Evolutionary conservation across 1,140 invertebrate genomes (phyloP).

Genomic region (Copidosoma floridanum): DNA sequence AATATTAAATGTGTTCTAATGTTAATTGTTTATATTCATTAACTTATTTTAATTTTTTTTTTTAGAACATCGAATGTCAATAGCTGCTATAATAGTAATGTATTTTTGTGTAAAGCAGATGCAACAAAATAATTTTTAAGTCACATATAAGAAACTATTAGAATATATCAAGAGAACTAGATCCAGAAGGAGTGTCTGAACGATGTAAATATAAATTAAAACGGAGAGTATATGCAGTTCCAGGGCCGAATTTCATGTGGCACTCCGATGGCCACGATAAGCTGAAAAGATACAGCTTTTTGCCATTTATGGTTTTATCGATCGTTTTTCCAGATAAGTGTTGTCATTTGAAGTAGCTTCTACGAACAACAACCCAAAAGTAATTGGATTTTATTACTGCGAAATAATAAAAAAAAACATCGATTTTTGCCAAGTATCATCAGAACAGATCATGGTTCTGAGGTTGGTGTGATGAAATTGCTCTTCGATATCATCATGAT

Average conservation of each 20-base stretch:
- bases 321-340: too few relatives aligned
- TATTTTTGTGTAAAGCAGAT: too few relatives aligned
- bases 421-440: slow-evolving; percentile 26
- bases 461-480: neutral
- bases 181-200: slow-evolving; percentile 17
- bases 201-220: slow-evolving; percentile 9
- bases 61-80: too few relatives aligned
- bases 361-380: slow-evolving; percentile 32
- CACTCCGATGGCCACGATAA: slow-evolving; percentile 39
- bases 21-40: too few relatives aligned
- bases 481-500: neutral
- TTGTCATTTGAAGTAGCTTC: slow-evolving; percentile 32
- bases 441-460: slow-evolving; percentile 26
- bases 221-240: slow-evolving; percentile 26
- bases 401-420: slow-evolving; percentile 23
- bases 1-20: too few relatives aligned
- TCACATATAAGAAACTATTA: too few relatives aligned
- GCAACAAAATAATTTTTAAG: too few relatives aligned
- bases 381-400: slow-evolving; percentile 32
- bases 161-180: neutral
- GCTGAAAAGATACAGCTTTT: too few relatives aligned
- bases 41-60: too few relatives aligned
- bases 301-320: slow-evolving; percentile 37
- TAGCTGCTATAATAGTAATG: too few relatives aligned
- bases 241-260: slow-evolving; percentile 39